Base-by-base conservation (phyloP, 1,140 invertebrate species). In the Drosophila micromelanica region DNA sequence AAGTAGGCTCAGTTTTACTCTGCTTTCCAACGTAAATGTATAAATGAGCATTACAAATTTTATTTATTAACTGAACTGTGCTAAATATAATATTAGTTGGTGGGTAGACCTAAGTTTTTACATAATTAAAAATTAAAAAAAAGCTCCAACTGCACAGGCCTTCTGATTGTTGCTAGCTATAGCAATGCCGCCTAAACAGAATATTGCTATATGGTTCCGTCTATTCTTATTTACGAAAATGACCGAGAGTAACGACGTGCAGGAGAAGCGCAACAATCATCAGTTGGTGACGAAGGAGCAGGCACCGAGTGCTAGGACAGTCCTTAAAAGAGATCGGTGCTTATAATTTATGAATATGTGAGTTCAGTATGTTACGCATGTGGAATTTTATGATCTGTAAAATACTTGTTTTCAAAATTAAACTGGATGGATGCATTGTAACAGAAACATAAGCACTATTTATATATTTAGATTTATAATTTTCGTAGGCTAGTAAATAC, bases 171-270 rank as follows among this genome's bases (percentile, higher is more conserved):
- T 7, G 5, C 1, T 6, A 32, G 3, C 5, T 27, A 4, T 9
- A 62, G 37, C 35, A 11, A 64, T 64, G 49, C 6, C 61, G 17
- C n/a, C 9, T 0, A 49, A 51, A 6, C n/a, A 15, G 2, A 17
- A 17, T 17, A 17, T 99, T 94, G 95, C 98, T 70, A 97, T 99
- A 93, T 99, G 98, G 98, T 99, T 99, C 94, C 98, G 98, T 94
- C 97, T 98, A 92, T 99, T 99, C 93, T 99, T 98, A 13, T 61
- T 61, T 23, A 96, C 98, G 90, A 35, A 38, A 8, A 30, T 69
- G 20, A 48, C 55, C 2, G 40, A 65, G 40, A 65, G 0, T 1
- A 63, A 71, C 9, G 43, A 71, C 92, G 96, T 97, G 11, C n/a
- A 37, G 11, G 1, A 17, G 9, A 43, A 27, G 6, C 65, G 65